A percentile compares a stretch with the other conserved stretches of the same genome.
These are phyloP conservation scores for Ceryle rudis DNA, from an alignment of 2,797 vertebrate species.

Conservation along the genomic window DNA sequence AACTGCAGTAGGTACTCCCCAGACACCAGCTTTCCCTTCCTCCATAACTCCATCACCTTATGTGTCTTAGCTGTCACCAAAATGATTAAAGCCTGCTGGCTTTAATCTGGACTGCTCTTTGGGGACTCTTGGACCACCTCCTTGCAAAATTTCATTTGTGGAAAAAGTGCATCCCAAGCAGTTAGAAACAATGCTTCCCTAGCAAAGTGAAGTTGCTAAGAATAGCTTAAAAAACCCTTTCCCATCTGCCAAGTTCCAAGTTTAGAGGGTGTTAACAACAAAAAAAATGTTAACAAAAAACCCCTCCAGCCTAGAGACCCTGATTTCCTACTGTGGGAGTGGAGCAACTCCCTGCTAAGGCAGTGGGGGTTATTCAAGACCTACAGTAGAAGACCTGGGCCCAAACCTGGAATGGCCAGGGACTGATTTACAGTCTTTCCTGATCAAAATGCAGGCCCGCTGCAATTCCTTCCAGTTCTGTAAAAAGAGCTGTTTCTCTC, in stretches of 20 bases:
- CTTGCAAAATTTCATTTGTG: not conserved
- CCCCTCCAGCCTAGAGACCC: not conserved
- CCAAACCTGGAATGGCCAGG: not conserved
- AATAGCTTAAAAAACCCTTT: not conserved
- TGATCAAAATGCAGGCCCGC: not conserved
- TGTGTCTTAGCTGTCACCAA: not conserved
- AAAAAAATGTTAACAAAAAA: not conserved
- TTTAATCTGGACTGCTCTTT: not conserved
- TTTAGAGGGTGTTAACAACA: not conserved
- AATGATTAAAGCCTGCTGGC: not conserved
- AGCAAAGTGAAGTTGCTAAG: conserved; percentile 13
- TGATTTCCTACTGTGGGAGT: not conserved
- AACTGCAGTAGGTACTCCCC: not conserved
- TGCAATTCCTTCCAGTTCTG: not conserved
- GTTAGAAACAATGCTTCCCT: not conserved
- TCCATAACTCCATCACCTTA: not conserved
- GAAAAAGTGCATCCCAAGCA: not conserved
- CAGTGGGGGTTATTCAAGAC: not conserved
- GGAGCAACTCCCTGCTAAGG: not conserved
- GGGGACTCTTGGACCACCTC: not conserved
- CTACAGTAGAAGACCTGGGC: not conserved
- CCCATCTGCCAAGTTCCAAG: not conserved
- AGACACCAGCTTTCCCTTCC: not conserved
- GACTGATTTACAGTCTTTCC: not conserved
- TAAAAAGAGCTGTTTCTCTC: not conserved